Percentiles rank a stretch among this genome's conserved stretches.
Evolutionary conservation across 2,797 vertebrate species (phyloP).

Genomic region (Danio jaintianensis): DNA sequence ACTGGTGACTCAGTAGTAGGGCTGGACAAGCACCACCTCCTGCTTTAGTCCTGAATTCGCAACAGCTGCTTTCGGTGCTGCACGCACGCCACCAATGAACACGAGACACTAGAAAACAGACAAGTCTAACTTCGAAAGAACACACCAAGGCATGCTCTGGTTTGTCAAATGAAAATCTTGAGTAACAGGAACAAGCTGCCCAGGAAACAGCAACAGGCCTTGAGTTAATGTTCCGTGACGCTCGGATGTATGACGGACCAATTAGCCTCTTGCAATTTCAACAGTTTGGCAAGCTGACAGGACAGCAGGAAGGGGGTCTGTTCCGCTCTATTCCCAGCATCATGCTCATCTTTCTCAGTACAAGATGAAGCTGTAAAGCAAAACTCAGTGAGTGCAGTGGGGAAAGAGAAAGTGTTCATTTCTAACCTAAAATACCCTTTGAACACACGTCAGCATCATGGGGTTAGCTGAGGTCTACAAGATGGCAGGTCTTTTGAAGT

Average conservation of each 20-base stretch:
- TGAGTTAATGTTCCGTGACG: constrained; percentile 19
- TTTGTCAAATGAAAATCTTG: constrained; percentile 15
- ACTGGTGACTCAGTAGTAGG: not conserved
- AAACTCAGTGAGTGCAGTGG: not conserved
- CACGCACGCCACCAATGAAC: not conserved
- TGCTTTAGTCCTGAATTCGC: not conserved
- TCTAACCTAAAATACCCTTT: not conserved
- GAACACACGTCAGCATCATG: not conserved
- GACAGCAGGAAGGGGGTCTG: constrained; percentile 7
- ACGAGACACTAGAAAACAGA: constrained; percentile 2
- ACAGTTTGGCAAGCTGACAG: constrained; percentile 10
- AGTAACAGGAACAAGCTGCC: constrained; percentile 40
- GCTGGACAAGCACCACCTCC: not conserved
- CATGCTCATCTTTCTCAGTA: not conserved
- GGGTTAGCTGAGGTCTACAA: not conserved
- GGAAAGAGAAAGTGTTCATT: not conserved
- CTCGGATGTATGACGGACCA: constrained; percentile 15
- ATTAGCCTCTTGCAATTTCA: constrained; percentile 4
- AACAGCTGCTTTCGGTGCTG: not conserved
- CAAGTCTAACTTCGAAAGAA: not conserved
- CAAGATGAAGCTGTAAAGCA: not conserved
- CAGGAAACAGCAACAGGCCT: constrained; percentile 27
- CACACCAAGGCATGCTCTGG: not conserved
- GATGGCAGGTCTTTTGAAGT: constrained; percentile 13
- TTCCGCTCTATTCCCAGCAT: not conserved